Conservation (phyloP, 1,140 invertebrate species). For the Eufriesea mexicana region DNA sequence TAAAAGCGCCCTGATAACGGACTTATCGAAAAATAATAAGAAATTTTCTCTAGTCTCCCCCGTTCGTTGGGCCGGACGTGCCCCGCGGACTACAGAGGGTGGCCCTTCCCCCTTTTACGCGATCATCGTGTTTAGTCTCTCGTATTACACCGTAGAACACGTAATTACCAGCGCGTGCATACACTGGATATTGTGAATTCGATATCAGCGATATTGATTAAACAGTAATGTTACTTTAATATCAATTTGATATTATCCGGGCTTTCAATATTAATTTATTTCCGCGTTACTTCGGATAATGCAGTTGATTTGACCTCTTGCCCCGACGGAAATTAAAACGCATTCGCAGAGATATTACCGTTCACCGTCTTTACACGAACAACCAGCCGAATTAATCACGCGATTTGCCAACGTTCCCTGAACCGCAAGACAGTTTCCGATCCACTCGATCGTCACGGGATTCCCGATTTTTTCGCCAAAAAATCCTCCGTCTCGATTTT, state of each 20-base stretch:
- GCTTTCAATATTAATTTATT: conserved; percentile 41
- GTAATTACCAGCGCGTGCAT: not conserved
- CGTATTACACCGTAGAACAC: conserved; percentile 5
- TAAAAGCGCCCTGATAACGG: conserved; percentile 52
- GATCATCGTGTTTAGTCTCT: conserved; percentile 8
- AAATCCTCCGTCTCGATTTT: not conserved
- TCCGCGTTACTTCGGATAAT: conserved; percentile 28
- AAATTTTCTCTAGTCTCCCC: conserved; percentile 14
- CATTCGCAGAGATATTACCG: not conserved
- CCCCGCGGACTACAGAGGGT: no score
- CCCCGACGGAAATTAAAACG: conserved; percentile 19
- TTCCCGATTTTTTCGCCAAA: not conserved
- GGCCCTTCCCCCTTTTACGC: no score
- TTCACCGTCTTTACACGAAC: not conserved
- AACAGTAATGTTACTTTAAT: conserved; percentile 44
- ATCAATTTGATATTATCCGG: conserved; percentile 39
- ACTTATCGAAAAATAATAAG: conserved; percentile 64
- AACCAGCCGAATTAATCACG: not conserved
- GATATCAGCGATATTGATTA: conserved; percentile 27
- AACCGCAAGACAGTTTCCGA: conserved; percentile 9
- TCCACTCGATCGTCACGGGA: not conserved
- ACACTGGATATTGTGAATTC: conserved; percentile 13
- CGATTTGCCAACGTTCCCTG: not conserved
- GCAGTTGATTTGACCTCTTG: conserved; percentile 5
- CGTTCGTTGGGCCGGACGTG: not conserved